Base-by-base conservation (phyloP, 2,113 vertebrate species). In the Aplodontia rufa region DNA sequence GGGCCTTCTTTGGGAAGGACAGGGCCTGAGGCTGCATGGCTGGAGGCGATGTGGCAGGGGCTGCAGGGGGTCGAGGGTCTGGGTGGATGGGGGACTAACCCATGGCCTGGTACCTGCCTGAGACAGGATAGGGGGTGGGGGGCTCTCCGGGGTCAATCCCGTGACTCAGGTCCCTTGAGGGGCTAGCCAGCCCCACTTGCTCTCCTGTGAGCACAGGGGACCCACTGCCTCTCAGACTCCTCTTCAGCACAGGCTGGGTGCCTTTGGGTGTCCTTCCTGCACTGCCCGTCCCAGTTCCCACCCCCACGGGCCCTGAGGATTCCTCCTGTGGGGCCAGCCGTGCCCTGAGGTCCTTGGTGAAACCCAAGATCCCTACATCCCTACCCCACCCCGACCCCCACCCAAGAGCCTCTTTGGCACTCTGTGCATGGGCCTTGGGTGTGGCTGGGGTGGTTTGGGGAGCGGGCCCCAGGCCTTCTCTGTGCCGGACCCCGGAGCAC, bases 381-480 rank as follows among this genome's bases (percentile, higher is more conserved):
- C 26, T 37, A 32, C n/a, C 37, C 42, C 64, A 8, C 0, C 10
- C 28, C n/a, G n/a, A 7, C 1, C 9, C 42, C 64, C 72, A 12
- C 88, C 72, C 10, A 0, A 42, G 45, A 26, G 28, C 58, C 0
- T 0, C n/a, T n/a, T n/a, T n/a, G n/a, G n/a, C n/a, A n/a, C n/a
- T n/a, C n/a, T n/a, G n/a, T n/a, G 47, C 58, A 22, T 26, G 66
- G 80, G 55, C 49, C 32, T 5, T 1, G 68, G 24, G 19, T 20
- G 40, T 45, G 22, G 45, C 13, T 0, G 0, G 28, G 6, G 14
- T 55, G 51, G 22, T 30, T 58, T 51, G 51, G 16, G 53, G 35
- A 45, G 30, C 16, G 82, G 87, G 49, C 47, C 51, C 35, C 12
- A n/a, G n/a, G n/a, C 72, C 28, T 84, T 22, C 35, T 62, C 93